Evolutionary conservation across 2,888 invertebrate species (phyloP), one percentile per base, ranked within the genome.

Genomic region (Heliconius ethilla): DNA sequence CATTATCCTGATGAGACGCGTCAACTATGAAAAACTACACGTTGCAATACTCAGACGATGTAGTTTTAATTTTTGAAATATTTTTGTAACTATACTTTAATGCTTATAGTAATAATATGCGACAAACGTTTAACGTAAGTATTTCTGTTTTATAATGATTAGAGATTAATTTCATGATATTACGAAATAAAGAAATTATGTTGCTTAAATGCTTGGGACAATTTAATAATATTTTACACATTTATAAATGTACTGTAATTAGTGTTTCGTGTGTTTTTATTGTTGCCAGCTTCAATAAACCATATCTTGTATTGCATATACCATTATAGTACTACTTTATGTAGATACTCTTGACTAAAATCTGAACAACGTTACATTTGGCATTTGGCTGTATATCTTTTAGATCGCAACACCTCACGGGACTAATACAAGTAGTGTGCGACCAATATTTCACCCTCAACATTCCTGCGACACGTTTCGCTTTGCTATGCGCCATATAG

Each of bases 1-100:
- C 91, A 91, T 91, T 91, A 91, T 88, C 87, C 80, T 89, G 90
- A 91, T 90, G 90, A 91, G 89, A 83, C 85, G 86, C 86, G 77
- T 79, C 78, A 69, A 76, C 66, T 40, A 51, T 70, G 63, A 15
- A 74, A 65, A 40, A 74, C 74, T 74, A 74, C 40, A 74, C 74
- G 45, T 65, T 27, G 63, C 37, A 45, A 63, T 62, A 40, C 25
- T 63, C 37, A 33, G 33, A n/a, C 33, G 29, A 59, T 55, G 29
- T 37, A 13, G 55, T 29, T 33, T 70, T 33, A 59, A n/a, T 25
- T 37, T 59, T 72, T 33, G 13, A 59, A 59, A n/a, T 59, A 25
- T 59, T 72, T 55, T 72, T 72, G 40, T 40, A 25, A 40, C 3
- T 29, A 29, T 45, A 33, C 33, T 33, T 33, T 33, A 7, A 33